A percentile compares a stretch with the other conserved stretches of the same genome.
phyloP scores from a whole-genome alignment of 2,113 vertebrate species.

The Astatoreochromis straeleni region DNA sequence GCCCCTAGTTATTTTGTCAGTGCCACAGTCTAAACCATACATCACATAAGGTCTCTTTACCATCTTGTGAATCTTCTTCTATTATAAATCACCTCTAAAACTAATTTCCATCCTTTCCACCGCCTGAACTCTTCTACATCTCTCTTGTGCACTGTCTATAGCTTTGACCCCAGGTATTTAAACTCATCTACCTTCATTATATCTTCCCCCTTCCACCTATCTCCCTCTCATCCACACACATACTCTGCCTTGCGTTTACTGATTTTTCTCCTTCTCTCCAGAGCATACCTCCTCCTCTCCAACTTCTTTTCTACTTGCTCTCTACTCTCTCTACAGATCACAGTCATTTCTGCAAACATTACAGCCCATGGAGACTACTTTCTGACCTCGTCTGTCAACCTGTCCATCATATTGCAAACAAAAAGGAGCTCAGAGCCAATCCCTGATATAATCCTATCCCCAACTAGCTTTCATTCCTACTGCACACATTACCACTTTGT shows the following conservation, averaged over 20 bases:
- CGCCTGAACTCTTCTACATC: background rate
- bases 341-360: background rate
- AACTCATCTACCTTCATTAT: background rate
- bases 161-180: background rate
- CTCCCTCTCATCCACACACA: background rate
- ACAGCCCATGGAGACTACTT: background rate
- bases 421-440: fast-evolving
- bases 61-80: background rate
- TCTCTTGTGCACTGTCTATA: background rate
- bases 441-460: background rate
- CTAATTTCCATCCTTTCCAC: background rate
- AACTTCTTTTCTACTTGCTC: background rate
- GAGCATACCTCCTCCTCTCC: background rate
- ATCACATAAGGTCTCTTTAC: background rate
- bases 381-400: background rate
- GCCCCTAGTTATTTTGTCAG: background rate
- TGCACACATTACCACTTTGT: background rate
- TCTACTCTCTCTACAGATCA: background rate
- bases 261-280: background rate
- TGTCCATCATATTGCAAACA: background rate
- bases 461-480: background rate
- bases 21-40: background rate
- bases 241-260: background rate
- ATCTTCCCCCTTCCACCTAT: background rate
- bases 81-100: background rate